These are phyloP conservation scores for Fistularia commersonii DNA, from an alignment of 2,797 vertebrate species.

Conservation along the genomic window DNA sequence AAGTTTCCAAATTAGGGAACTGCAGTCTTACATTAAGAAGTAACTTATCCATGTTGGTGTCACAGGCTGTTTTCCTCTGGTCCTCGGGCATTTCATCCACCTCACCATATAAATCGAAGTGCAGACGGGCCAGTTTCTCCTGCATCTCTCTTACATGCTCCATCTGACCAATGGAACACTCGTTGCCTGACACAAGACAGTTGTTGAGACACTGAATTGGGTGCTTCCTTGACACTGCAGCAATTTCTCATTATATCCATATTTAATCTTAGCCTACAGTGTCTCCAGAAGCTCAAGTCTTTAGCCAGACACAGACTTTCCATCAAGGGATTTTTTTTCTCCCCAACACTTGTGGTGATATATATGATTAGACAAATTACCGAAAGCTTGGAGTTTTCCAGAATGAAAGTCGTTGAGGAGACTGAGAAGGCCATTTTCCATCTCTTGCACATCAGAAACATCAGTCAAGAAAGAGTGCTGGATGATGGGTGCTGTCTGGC, in stretches of 20 bases:
- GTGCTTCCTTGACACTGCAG: too few relatives aligned
- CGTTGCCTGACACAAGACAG: conserved; percentile 75
- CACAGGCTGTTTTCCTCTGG: conserved; percentile 85
- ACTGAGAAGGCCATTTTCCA: conserved; percentile 94
- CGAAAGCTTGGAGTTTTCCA: conserved; percentile 95
- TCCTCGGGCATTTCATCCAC: conserved; percentile 93
- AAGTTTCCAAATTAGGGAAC: not conserved
- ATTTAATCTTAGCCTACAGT: too few relatives aligned
- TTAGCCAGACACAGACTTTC: not conserved
- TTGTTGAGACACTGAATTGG: too few relatives aligned
- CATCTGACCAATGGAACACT: conserved; percentile 98
- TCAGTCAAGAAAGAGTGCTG: conserved; percentile 97
- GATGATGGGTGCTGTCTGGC: conserved; percentile 80
- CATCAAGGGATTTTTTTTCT: not conserved
- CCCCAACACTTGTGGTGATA: too few relatives aligned
- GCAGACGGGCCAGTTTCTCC: conserved; percentile 93
- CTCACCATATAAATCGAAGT: conserved; percentile 93
- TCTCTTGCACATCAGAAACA: conserved; percentile 96
- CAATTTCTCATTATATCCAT: too few relatives aligned
- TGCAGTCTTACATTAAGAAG: conserved; percentile 84
- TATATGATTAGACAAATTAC: conserved; percentile 52
- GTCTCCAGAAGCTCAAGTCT: too few relatives aligned
- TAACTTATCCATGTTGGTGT: conserved; percentile 92
- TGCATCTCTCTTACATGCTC: conserved; percentile 97
- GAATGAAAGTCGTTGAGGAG: conserved; percentile 98